A percentile compares a stretch with the other conserved stretches of the same genome.
phyloP scores from a whole-genome alignment of 1,140 invertebrate species.

The Sarcophaga bullata region DNA sequence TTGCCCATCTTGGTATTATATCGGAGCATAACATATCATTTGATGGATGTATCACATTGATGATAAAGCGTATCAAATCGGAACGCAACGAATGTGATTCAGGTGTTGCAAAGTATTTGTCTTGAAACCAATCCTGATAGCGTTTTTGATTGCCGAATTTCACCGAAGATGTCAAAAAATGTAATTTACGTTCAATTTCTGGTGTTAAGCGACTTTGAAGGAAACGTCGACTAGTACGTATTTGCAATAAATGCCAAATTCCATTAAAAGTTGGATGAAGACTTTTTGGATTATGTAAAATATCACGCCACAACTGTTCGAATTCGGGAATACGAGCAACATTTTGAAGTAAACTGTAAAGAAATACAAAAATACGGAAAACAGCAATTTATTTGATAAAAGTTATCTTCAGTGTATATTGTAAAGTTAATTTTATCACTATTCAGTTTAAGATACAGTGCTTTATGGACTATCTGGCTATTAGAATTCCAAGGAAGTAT shows the following conservation, averaged over 20 bases:
- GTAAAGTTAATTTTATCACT: not conserved
- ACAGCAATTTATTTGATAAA: not conserved
- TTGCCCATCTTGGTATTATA: slow-evolving; percentile 97
- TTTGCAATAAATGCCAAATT: slow-evolving; percentile 87
- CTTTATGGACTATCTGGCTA: no score
- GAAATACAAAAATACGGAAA: not conserved
- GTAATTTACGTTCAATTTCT: slow-evolving; percentile 96
- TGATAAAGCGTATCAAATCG: slow-evolving; percentile 97
- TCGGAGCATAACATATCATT: slow-evolving; percentile 98
- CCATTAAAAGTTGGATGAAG: slow-evolving; percentile 88
- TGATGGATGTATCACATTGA: slow-evolving; percentile 96
- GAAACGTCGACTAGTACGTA: slow-evolving; percentile 90
- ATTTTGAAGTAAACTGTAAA: slow-evolving; percentile 82
- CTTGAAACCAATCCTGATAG: slow-evolving; percentile 99
- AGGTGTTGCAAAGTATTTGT: slow-evolving; percentile 95
- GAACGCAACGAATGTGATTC: slow-evolving; percentile 94
- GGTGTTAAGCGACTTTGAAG: slow-evolving; percentile 92
- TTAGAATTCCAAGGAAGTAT: no score
- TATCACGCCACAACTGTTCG: slow-evolving; percentile 91
- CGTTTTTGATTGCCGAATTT: slow-evolving; percentile 97
- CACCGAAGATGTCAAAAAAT: slow-evolving; percentile 92
- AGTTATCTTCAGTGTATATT: no score
- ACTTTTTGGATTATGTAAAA: slow-evolving; percentile 86
- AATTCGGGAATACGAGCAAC: slow-evolving; percentile 95
- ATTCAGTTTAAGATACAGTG: no score